A percentile compares a stretch with the other conserved stretches of the same genome.
These are phyloP conservation scores for Seriola quinqueradiata DNA, from an alignment of 2,113 vertebrate species.

Conservation along the genomic window DNA sequence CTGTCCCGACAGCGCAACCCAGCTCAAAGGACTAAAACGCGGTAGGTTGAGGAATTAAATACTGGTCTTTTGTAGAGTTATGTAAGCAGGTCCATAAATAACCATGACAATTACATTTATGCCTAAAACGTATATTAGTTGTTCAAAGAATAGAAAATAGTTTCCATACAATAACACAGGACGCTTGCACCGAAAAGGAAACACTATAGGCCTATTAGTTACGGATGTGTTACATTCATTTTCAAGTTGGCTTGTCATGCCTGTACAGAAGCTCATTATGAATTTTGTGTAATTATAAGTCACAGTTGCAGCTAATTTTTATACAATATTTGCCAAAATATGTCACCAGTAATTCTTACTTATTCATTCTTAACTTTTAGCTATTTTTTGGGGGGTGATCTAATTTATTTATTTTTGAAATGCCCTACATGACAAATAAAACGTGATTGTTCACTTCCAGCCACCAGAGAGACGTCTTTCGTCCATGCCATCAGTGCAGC, in stretches of 20 bases:
- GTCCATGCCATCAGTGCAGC: conserved; percentile 96
- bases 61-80: not conserved
- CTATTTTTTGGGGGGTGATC: not conserved
- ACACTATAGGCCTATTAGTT: not conserved
- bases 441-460: conserved; percentile 71
- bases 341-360: no score
- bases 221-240: not conserved
- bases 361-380: not conserved
- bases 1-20: conserved; percentile 93
- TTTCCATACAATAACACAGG: not conserved
- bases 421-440: not conserved
- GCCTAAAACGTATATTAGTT: not conserved
- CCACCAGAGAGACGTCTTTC: conserved; percentile 94
- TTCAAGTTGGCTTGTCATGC: not conserved
- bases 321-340: no score
- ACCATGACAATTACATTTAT: rapidly evolving
- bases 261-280: not conserved
- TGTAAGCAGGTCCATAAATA: not conserved
- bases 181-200: not conserved
- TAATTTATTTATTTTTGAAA: not conserved
- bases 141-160: not conserved
- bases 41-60: conserved; percentile 81
- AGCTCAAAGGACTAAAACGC: conserved; percentile 89
- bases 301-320: not conserved
- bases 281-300: not conserved